These are phyloP conservation scores for Lucilia cuprina DNA, from an alignment of 1,140 invertebrate genomes.

Conservation along the genomic window DNA sequence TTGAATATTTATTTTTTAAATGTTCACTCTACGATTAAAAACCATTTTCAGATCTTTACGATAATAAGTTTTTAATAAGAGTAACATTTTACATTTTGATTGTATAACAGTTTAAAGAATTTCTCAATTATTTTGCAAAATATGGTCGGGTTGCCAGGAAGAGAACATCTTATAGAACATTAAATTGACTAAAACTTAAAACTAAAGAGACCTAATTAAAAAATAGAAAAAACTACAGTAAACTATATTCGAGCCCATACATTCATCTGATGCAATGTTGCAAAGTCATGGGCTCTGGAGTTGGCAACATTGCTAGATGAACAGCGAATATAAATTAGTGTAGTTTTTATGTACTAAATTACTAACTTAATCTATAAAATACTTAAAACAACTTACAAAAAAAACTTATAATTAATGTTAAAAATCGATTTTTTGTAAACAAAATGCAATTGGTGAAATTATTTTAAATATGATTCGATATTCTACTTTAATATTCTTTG, in stretches of 20 bases:
- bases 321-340: slow-evolving; percentile 18
- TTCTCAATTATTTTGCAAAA: slow-evolving; percentile 22
- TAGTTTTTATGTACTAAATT: background rate
- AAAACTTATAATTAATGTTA: slow-evolving; percentile 2
- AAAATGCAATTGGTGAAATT: background rate
- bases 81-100: slow-evolving; percentile 56
- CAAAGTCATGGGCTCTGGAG: slow-evolving; percentile 19
- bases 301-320: background rate
- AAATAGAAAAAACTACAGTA: background rate
- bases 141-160: background rate
- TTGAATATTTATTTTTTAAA: slow-evolving; percentile 20
- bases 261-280: background rate
- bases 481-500: background rate
- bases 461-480: background rate
- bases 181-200: background rate
- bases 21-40: background rate
- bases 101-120: slow-evolving; percentile 36
- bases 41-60: background rate
- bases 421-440: background rate
- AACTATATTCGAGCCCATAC: slow-evolving; percentile 16
- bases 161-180: background rate
- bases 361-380: slow-evolving; percentile 2
- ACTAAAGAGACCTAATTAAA: background rate
- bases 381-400: background rate
- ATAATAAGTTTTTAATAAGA: slow-evolving; percentile 38